Conservation (phyloP, 2,113 vertebrate species). For the Chloropsis cyanopogon region DNA sequence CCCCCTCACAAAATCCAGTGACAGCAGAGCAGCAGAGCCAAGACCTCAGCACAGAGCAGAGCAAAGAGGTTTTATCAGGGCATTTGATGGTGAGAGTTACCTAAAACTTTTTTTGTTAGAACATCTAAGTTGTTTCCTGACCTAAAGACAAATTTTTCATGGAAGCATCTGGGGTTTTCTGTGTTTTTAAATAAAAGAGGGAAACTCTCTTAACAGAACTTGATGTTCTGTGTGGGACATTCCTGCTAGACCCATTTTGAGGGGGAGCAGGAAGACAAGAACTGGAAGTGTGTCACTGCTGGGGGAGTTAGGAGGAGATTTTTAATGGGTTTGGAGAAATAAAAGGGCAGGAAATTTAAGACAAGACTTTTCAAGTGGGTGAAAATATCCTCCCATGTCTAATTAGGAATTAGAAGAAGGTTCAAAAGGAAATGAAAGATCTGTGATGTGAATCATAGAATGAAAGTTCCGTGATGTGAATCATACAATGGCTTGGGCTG, state of each 20-base stretch:
- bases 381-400: not conserved
- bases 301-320: not conserved
- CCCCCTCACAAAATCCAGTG: accelerated
- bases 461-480: not conserved
- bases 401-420: not conserved
- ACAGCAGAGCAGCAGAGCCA: not conserved
- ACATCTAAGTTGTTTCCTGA: not conserved
- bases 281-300: not conserved
- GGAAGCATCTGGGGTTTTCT: not conserved
- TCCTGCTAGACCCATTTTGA: not conserved
- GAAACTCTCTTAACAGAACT: not conserved
- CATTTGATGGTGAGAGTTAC: not conserved
- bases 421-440: not conserved
- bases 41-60: not conserved
- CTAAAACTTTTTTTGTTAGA: not conserved
- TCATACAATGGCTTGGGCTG: not conserved
- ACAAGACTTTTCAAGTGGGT: not conserved
- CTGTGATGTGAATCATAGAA: not conserved
- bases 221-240: not conserved
- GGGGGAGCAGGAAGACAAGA: not conserved
- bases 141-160: not conserved
- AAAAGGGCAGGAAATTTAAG: not conserved
- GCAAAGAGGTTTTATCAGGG: not conserved
- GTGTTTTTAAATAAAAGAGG: not conserved
- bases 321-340: not conserved